Evolutionary conservation across 2,113 vertebrate genomes (phyloP), one percentile per base, ranked within the genome.

Genomic region (Poeciliopsis prolifica): DNA sequence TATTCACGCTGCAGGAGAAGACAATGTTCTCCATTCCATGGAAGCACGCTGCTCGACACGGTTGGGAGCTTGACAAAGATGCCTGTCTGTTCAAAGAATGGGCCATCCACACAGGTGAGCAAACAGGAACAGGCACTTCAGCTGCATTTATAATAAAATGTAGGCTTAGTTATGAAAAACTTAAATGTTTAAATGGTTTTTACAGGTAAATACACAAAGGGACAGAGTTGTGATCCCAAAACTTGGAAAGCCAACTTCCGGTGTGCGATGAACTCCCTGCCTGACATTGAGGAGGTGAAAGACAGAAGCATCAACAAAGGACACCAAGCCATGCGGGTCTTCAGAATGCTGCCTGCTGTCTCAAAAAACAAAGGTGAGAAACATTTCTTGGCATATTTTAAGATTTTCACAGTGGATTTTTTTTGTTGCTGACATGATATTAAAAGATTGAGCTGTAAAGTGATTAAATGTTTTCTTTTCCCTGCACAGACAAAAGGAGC

Each of bases 171-270:
- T 26, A 17, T 13, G 40, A 3, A 33, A 61, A 72, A 44, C 40
- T 29, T 11, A 37, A 11, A 17, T 29, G 3, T 64, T 13, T 24
- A 22, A 37, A 35, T 72, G 61, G 12, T 31, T 81, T 60, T 51
- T 71, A 72, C 54, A 99, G 98, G 98, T 33, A 97, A 97, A 82
- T 97, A 95, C 13, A 93, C 89, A 61, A 88, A 90, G 13, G 97
- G 97, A 0, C 89, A 95, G 69, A 89, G 86, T 54, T 71, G 88
- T 1, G 98, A 99, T 79, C 96, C 98, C 0, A 99, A 99, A 91
- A 99, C 98, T 0, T 99, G 98, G 98, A 99, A 99, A 89, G 97
- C 98, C 6, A 99, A 99, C 81, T 99, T 99, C 73, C 97, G 98
- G 48, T 99, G 98, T 37, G 98, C 98, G 3, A 97, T 99, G 97